Percentiles rank a stretch among this genome's conserved stretches.
These are phyloP conservation scores for Diglossa brunneiventris DNA, from an alignment of 2,113 vertebrate genomes.

Conservation along the genomic window DNA sequence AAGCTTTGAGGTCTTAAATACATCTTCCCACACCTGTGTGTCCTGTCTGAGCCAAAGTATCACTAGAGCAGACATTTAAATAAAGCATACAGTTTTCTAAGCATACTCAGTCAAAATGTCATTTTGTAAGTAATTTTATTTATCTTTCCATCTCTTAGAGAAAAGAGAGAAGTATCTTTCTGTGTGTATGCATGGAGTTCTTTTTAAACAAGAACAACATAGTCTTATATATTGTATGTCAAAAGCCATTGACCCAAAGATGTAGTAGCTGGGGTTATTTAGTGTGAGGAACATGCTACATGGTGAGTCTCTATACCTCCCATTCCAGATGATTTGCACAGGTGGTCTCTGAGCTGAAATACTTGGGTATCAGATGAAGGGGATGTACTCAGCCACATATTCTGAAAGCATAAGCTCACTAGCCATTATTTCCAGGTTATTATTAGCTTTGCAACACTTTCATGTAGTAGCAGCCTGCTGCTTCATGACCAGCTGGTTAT, in stretches of 20 bases:
- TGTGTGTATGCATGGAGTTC: not conserved
- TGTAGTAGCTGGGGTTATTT: not conserved
- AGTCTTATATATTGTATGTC: not conserved
- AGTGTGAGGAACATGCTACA: not conserved
- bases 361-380: not conserved
- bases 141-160: not conserved
- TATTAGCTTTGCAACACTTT: conserved; percentile 62
- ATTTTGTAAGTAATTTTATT: not conserved
- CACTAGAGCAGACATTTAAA: not conserved
- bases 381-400: not conserved
- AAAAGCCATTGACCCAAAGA: not conserved
- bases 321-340: not conserved
- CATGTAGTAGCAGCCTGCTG: conserved; percentile 46
- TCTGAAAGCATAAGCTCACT: conserved; percentile 3
- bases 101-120: not conserved
- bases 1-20: not conserved
- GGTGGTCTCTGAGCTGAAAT: conserved; percentile 16
- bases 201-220: not conserved
- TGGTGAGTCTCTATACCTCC: not conserved
- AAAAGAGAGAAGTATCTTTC: not conserved
- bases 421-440: conserved; percentile 43
- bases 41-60: not conserved
- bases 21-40: accelerated
- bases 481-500: conserved; percentile 49
- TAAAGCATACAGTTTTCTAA: not conserved